Evolutionary conservation across 2,888 invertebrate species (phyloP).

Genomic region (Sesia bembeciformis): DNA sequence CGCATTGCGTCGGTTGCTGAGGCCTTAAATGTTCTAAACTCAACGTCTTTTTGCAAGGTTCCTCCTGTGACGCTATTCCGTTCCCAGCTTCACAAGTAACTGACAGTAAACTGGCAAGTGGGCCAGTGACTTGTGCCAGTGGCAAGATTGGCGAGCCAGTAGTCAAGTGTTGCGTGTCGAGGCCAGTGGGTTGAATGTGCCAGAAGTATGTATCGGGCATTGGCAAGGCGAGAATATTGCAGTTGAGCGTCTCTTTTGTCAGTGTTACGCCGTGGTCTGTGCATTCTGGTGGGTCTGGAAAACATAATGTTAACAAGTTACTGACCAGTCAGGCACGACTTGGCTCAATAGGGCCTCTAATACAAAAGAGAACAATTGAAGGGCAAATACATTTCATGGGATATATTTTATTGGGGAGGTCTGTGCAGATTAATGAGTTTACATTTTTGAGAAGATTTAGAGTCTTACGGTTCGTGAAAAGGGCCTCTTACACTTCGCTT

Average conservation of each 20-base stretch:
- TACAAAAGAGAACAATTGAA: too few species aligned
- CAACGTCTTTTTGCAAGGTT: constrained; percentile 42
- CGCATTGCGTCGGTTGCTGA: constrained; percentile 52
- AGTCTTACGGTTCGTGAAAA: too few species aligned
- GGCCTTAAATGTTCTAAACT: constrained; percentile 55
- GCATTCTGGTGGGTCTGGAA: constrained; percentile 61
- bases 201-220: constrained; percentile 57
- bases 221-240: constrained; percentile 49
- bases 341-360: too few species aligned
- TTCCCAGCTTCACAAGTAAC: constrained; percentile 58
- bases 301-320: background rate
- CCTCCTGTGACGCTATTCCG: constrained; percentile 53
- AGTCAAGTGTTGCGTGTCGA: constrained; percentile 52
- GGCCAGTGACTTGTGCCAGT: constrained; percentile 50
- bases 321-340: too few species aligned
- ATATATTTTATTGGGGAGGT: too few species aligned
- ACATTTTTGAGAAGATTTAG: too few species aligned
- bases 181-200: constrained; percentile 50
- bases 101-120: constrained; percentile 35
- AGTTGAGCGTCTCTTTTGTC: constrained; percentile 47
- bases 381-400: too few species aligned
- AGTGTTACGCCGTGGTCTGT: constrained; percentile 42
- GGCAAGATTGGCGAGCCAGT: constrained; percentile 53
- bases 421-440: too few species aligned
- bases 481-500: too few species aligned